phyloP scores from a whole-genome alignment of 2,113 vertebrate species.

The Myodes glareolus region DNA sequence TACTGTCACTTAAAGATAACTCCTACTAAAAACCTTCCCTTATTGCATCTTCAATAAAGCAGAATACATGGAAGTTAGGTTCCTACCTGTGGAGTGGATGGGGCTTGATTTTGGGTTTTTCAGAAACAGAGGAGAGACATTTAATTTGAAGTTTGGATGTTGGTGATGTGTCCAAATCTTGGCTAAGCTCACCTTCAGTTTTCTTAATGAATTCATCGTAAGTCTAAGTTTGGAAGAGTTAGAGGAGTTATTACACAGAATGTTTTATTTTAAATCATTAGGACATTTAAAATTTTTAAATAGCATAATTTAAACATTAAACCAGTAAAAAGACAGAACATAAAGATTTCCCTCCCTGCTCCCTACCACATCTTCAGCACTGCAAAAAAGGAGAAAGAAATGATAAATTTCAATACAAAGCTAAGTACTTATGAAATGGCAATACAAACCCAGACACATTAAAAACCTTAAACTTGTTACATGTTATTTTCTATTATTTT shows the following conservation, averaged over 20 bases:
- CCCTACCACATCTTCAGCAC: neutral
- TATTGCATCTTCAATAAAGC: conserved; percentile 40
- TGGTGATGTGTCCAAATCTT: conserved; percentile 87
- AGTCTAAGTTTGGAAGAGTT: conserved; percentile 85
- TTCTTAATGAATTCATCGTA: conserved; percentile 98
- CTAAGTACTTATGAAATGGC: conserved; percentile 1
- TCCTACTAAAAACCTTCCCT: conserved; percentile 33
- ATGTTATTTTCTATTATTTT: neutral
- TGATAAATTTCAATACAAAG: neutral
- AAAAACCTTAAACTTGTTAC: neutral
- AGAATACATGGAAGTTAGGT: conserved; percentile 51
- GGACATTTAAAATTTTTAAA: conserved; percentile 22
- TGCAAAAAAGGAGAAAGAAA: neutral
- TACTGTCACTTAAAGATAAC: conserved; percentile 39
- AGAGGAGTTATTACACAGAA: conserved; percentile 55
- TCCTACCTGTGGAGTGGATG: conserved; percentile 89
- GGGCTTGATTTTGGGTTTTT: conserved; percentile 89
- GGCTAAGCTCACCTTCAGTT: conserved; percentile 94
- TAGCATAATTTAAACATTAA: conserved; percentile 21
- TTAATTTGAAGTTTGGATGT: conserved; percentile 90
- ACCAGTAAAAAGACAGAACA: conserved; percentile 41
- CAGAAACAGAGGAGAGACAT: conserved; percentile 85
- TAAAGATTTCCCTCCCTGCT: neutral
- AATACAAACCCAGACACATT: conserved; percentile 3
- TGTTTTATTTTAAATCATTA: conserved; percentile 52